Evolutionary conservation across 2,888 invertebrate species (phyloP).

Genomic region (Chaetogeoica ovagalla): DNA sequence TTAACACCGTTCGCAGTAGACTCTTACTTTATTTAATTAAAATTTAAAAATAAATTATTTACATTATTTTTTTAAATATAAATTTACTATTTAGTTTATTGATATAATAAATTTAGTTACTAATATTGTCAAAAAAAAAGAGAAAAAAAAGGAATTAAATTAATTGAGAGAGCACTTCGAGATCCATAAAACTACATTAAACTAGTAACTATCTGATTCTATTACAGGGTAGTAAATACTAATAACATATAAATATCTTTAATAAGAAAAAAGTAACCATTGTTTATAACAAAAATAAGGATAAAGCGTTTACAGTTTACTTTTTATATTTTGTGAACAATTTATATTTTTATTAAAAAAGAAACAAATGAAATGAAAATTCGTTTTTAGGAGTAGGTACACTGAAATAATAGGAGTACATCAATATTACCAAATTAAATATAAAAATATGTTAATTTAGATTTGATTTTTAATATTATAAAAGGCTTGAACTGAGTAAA

Average conservation of each 20-base stretch:
- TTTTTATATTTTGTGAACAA: background rate
- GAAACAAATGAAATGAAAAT: background rate
- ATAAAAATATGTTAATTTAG: background rate
- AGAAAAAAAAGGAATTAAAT: background rate
- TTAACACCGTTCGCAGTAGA: too few species aligned
- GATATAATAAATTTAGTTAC: background rate
- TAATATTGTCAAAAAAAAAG: background rate
- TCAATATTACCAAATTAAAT: too few species aligned
- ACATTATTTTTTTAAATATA: background rate
- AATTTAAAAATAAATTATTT: too few species aligned
- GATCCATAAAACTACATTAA: slow-evolving; percentile 16
- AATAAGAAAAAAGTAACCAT: background rate
- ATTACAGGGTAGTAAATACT: background rate
- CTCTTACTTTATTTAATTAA: too few species aligned
- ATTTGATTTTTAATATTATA: too few species aligned
- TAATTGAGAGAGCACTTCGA: slow-evolving; percentile 1
- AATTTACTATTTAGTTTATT: background rate
- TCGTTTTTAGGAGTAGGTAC: background rate
- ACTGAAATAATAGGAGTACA: background rate
- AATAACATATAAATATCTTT: background rate
- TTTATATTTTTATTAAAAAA: background rate
- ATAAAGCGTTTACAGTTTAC: background rate
- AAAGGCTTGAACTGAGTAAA: too few species aligned
- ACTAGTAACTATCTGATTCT: slow-evolving; percentile 7
- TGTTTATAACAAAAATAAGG: background rate